Conservation (phyloP, 1,140 invertebrate species). For the Drosophila ohnishii region DNA sequence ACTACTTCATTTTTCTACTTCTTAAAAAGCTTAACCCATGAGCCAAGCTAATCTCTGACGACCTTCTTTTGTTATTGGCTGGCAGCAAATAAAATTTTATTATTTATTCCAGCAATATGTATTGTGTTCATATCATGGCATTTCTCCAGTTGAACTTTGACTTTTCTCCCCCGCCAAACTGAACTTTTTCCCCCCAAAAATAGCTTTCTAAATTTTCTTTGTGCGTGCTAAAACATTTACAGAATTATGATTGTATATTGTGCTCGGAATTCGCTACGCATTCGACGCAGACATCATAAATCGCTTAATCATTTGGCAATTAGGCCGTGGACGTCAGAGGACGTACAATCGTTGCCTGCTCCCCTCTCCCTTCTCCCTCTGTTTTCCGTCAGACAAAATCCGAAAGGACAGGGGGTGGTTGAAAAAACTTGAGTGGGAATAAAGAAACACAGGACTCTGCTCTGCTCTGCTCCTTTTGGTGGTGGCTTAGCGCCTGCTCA, state of each 20-base stretch:
- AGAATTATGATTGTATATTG: slow-evolving; percentile 77
- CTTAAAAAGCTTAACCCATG: slow-evolving; percentile 7
- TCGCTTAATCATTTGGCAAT: slow-evolving; percentile 83
- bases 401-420: slow-evolving; percentile 34
- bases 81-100: neutral
- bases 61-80: slow-evolving; percentile 1
- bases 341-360: slow-evolving; percentile 23
- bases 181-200: slow-evolving; percentile 25
- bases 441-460: slow-evolving; percentile 14
- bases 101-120: slow-evolving; percentile 7
- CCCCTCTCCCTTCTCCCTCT: slow-evolving; percentile 11
- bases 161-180: slow-evolving; percentile 8
- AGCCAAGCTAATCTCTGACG: slow-evolving; percentile 9
- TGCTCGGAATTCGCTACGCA: slow-evolving; percentile 69
- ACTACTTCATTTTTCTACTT: too few relatives aligned
- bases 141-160: slow-evolving; percentile 38
- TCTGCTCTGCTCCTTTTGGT: slow-evolving; percentile 20
- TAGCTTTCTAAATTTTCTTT: slow-evolving; percentile 47
- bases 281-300: slow-evolving; percentile 81
- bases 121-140: slow-evolving; percentile 21
- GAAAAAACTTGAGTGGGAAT: slow-evolving; percentile 58
- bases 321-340: slow-evolving; percentile 63
- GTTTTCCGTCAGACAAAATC: slow-evolving; percentile 49
- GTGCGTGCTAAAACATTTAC: slow-evolving; percentile 77
- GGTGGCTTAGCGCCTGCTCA: slow-evolving; percentile 66